phyloP scores from a whole-genome alignment of 2,113 vertebrate genomes.

The Cromileptes altivelis region DNA sequence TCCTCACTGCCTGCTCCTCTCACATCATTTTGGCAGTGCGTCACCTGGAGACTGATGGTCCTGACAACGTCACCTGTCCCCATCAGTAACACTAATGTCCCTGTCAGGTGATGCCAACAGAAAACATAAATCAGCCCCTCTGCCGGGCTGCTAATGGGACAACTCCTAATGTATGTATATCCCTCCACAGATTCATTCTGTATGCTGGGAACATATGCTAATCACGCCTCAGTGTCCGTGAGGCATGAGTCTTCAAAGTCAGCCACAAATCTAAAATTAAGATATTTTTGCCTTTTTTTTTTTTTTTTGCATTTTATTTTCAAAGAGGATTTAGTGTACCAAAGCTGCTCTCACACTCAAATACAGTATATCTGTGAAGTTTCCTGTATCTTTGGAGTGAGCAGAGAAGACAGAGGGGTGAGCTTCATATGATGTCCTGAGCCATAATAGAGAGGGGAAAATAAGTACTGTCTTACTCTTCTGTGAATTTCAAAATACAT shows the following conservation, averaged over 20 bases:
- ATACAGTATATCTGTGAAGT: constrained; percentile 26
- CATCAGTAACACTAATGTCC: constrained; percentile 83
- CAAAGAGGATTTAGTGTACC: constrained; percentile 24
- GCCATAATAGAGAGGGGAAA: background rate
- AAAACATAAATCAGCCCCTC: constrained; percentile 77
- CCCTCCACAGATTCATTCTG: constrained; percentile 55
- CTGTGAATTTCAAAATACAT: background rate
- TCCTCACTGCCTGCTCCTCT: constrained; percentile 56
- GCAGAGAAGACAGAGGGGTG: background rate
- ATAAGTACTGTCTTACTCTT: background rate
- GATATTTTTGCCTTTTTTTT: constrained; percentile 42
- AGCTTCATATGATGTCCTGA: background rate
- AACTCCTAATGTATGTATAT: constrained; percentile 80
- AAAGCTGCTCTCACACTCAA: constrained; percentile 40
- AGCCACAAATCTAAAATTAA: constrained; percentile 71
- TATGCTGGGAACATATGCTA: constrained; percentile 77
- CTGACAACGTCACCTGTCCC: constrained; percentile 81
- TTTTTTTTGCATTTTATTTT: constrained; percentile 25
- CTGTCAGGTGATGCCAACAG: constrained; percentile 79
- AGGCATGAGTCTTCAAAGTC: constrained; percentile 76
- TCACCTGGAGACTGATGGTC: constrained; percentile 78
- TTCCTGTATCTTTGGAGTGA: constrained; percentile 17
- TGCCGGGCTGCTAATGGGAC: constrained; percentile 74
- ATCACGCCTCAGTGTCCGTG: constrained; percentile 64
- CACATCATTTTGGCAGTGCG: constrained; percentile 65